Percentiles rank a stretch among this genome's conserved stretches.
Evolutionary conservation across 1,140 invertebrate species (phyloP).

Genomic region (Hyphantria cunea): DNA sequence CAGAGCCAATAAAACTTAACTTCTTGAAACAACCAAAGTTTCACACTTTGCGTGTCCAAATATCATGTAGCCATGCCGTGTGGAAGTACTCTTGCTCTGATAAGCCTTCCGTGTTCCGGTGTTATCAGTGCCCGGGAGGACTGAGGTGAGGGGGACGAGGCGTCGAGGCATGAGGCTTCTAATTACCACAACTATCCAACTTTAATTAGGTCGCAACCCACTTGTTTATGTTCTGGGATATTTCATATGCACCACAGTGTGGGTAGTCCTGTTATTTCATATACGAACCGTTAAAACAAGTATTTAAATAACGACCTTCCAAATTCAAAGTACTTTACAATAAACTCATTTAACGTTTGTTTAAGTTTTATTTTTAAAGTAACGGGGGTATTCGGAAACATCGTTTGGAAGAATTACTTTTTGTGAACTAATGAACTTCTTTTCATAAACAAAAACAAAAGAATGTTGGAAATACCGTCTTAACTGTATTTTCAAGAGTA

Average conservation of each 20-base stretch:
- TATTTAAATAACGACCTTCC: no score
- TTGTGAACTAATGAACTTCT: neutral
- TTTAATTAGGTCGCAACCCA: conserved; percentile 40
- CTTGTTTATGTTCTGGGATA: conserved; percentile 23
- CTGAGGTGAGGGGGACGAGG: conserved; percentile 8
- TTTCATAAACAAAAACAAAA: neutral
- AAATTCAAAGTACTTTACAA: no score
- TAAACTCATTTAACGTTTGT: no score
- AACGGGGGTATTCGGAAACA: no score
- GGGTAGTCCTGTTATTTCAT: neutral
- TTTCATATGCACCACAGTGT: conserved; percentile 14
- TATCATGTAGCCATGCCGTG: conserved; percentile 21
- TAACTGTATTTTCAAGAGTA: conserved; percentile 2
- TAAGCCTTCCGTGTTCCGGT: conserved; percentile 46
- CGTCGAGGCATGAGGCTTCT: conserved; percentile 18
- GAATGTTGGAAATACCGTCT: neutral
- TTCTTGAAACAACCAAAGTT: conserved; percentile 9
- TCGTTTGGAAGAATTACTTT: no score
- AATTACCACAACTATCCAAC: conserved; percentile 43
- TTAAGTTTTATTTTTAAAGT: no score
- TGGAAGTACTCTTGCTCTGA: conserved; percentile 32
- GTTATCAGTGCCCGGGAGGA: conserved; percentile 35
- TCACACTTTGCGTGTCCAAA: conserved; percentile 28
- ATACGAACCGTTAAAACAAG: no score
- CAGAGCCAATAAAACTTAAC: neutral